These are phyloP conservation scores for Stomatorhinus walkeri DNA, from an alignment of 2,797 vertebrate genomes.

Conservation along the genomic window DNA sequence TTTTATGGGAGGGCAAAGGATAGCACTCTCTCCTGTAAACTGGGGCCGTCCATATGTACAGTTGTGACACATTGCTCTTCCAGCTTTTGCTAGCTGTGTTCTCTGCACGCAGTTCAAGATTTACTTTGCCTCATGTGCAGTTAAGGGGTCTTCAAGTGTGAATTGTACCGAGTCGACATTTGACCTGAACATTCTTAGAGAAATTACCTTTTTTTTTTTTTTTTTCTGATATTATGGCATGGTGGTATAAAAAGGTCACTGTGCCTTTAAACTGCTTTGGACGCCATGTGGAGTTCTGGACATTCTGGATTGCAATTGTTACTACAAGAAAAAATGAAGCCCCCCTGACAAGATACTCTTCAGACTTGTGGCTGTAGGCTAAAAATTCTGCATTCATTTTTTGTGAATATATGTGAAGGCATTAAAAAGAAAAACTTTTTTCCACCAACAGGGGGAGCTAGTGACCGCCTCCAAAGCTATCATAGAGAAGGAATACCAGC, in stretches of 20 bases:
- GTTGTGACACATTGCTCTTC: background rate
- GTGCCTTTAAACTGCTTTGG: background rate
- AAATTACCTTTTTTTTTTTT: background rate
- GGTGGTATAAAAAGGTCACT: background rate
- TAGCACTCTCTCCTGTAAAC: background rate
- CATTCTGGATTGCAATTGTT: background rate
- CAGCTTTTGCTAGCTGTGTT: background rate
- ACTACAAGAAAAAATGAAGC: background rate
- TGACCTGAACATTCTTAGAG: background rate
- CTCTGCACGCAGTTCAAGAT: background rate
- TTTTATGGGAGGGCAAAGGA: background rate
- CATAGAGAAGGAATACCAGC: slow-evolving; percentile 97
- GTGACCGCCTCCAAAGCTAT: slow-evolving; percentile 97
- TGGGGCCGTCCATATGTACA: background rate
- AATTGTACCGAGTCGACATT: background rate
- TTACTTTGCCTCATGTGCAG: background rate
- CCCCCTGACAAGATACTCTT: background rate
- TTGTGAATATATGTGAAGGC: background rate
- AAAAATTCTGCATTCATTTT: background rate
- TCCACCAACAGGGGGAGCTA: slow-evolving; percentile 76
- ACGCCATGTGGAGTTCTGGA: background rate
- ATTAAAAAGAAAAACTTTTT: background rate
- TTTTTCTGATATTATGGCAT: background rate
- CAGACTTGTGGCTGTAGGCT: background rate
- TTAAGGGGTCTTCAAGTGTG: background rate